Evolutionary conservation across 2,888 invertebrate genomes (phyloP).

Genomic region (Megaustenia siamemsis): DNA sequence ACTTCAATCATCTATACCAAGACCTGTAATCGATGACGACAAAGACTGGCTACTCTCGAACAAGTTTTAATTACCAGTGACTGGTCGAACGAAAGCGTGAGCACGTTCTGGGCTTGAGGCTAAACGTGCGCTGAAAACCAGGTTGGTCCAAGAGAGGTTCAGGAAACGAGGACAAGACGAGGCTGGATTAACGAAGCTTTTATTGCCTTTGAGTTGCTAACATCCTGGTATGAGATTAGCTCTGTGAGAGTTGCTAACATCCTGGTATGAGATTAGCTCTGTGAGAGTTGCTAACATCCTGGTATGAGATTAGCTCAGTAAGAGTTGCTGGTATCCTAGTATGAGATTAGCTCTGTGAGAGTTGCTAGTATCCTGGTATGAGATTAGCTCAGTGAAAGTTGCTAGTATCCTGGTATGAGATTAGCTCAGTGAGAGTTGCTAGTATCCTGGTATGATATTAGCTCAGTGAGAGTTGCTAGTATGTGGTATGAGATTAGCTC

Average conservation of each 20-base stretch:
- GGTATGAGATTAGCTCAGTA: no score
- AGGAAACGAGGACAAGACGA: conserved; percentile 4
- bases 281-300: no score
- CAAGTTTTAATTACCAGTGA: conserved; percentile 39
- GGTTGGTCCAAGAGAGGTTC: background rate
- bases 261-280: no score
- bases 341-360: no score
- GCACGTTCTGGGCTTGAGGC: conserved; percentile 38
- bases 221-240: background rate
- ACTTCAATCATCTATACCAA: background rate
- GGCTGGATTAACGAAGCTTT: background rate
- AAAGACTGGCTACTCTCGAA: conserved; percentile 24
- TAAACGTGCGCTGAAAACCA: conserved; percentile 6
- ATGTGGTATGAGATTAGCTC: no score
- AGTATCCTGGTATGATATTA: no score
- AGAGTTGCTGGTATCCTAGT: no score
- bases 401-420: no score
- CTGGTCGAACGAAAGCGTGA: conserved; percentile 19
- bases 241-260: background rate
- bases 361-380: no score
- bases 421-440: no score
- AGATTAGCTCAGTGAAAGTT: no score
- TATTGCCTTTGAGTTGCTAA: background rate
- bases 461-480: no score
- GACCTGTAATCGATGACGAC: conserved; percentile 35